Percentiles rank a stretch among this genome's conserved stretches.
These are phyloP conservation scores for Catharus bicknelli DNA, from an alignment of 2,113 vertebrate genomes.

Conservation along the genomic window DNA sequence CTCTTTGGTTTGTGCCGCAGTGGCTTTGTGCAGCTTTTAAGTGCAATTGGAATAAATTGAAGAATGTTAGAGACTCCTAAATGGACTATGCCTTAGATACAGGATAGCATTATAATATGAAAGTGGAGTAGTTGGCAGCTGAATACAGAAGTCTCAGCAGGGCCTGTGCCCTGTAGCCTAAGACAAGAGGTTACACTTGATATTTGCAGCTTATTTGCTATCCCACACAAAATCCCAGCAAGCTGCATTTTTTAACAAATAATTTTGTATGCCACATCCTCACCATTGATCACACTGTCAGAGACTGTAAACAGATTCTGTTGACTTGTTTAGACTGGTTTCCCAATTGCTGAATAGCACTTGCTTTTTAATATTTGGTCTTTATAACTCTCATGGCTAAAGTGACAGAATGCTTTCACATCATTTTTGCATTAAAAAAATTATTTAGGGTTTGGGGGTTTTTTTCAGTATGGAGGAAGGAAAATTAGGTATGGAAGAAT, in stretches of 20 bases:
- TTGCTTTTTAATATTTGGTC: background rate
- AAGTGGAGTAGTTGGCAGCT: background rate
- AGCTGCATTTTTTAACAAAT: constrained; percentile 7
- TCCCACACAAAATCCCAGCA: background rate
- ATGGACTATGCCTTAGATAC: background rate
- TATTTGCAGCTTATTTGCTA: constrained; percentile 12
- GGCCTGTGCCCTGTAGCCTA: background rate
- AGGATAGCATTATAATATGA: background rate
- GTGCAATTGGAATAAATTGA: background rate
- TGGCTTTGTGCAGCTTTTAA: background rate
- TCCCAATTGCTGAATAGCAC: background rate
- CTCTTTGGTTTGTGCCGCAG: background rate
- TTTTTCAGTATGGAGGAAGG: background rate
- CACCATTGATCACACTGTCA: constrained; percentile 1
- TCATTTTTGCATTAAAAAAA: background rate
- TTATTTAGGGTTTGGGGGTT: background rate
- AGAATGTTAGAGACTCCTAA: background rate
- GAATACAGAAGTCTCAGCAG: background rate
- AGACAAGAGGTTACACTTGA: background rate
- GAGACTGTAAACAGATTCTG: background rate
- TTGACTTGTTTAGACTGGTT: constrained; percentile 32
- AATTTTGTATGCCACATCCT: constrained; percentile 16
- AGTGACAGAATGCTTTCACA: background rate
- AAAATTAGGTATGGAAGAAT: background rate
- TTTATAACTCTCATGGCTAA: background rate